Evolutionary conservation across 2,888 invertebrate species (phyloP).

Genomic region (Andrena flavipes): DNA sequence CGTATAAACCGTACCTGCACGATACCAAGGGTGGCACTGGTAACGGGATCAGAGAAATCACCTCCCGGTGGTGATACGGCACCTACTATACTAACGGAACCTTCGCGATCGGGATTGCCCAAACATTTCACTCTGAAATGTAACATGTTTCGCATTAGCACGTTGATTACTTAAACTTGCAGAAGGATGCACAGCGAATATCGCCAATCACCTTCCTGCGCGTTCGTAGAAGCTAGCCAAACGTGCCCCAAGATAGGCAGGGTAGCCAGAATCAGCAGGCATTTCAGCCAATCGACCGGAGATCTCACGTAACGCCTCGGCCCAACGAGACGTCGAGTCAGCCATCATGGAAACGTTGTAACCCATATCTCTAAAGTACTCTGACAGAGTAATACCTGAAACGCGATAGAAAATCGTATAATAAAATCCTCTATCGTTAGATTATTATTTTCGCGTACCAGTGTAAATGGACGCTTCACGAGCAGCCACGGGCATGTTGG

Average conservation of each 20-base stretch:
- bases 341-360: slow-evolving; percentile 99
- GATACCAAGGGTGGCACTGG: slow-evolving; percentile 99
- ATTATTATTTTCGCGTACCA: slow-evolving; percentile 85
- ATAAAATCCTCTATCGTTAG: too few species aligned
- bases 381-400: slow-evolving; percentile 98
- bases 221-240: slow-evolving; percentile 99
- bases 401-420: background rate
- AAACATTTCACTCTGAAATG: slow-evolving; percentile 93
- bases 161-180: background rate
- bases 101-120: slow-evolving; percentile 99
- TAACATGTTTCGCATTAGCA: slow-evolving; percentile 6
- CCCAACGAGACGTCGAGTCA: slow-evolving; percentile 99
- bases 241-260: slow-evolving; percentile 99
- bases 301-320: slow-evolving; percentile 99
- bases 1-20: slow-evolving; percentile 88
- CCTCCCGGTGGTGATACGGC: slow-evolving; percentile 99
- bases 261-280: slow-evolving; percentile 99
- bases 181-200: background rate
- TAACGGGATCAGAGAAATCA: slow-evolving; percentile 99
- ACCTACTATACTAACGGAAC: slow-evolving; percentile 99
- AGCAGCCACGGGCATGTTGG: slow-evolving; percentile 99
- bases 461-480: slow-evolving; percentile 99
- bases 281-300: slow-evolving; percentile 99
- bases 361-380: slow-evolving; percentile 99
- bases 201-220: slow-evolving; percentile 89